Evolutionary conservation across 2,113 vertebrate genomes (phyloP).

Genomic region (Charina bottae): DNA sequence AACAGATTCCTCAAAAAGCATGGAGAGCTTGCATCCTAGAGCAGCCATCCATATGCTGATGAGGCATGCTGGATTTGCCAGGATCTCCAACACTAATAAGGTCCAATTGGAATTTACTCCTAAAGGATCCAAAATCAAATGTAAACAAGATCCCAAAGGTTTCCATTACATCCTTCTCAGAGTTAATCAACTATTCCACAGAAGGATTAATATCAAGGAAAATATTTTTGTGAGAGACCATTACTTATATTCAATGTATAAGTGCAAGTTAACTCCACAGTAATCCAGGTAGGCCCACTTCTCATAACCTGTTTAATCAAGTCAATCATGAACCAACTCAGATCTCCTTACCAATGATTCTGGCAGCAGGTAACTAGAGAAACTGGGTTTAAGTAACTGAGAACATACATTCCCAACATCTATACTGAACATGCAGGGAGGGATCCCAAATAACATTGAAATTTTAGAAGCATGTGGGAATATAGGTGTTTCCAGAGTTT

Average conservation of each 20-base stretch:
- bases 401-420: background rate
- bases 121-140: background rate
- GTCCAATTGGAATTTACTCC: background rate
- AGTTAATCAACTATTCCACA: slow-evolving; percentile 13
- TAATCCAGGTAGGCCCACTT: background rate
- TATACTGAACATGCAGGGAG: background rate
- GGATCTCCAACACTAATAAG: too few species aligned
- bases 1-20: too few species aligned
- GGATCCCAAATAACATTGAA: background rate
- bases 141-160: background rate
- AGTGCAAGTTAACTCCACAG: background rate
- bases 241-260: background rate
- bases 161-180: background rate
- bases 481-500: background rate
- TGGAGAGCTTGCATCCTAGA: too few species aligned
- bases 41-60: too few species aligned
- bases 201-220: background rate
- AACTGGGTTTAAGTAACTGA: background rate
- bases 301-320: background rate
- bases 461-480: background rate
- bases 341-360: background rate
- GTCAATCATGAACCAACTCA: background rate
- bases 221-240: background rate
- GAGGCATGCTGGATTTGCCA: too few species aligned
- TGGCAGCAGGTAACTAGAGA: background rate